Evolutionary conservation across 64 coral and sea anemone species (phyloP), one percentile per base, ranked within the genome.

Genomic region (Pocillopora verrucosa): DNA sequence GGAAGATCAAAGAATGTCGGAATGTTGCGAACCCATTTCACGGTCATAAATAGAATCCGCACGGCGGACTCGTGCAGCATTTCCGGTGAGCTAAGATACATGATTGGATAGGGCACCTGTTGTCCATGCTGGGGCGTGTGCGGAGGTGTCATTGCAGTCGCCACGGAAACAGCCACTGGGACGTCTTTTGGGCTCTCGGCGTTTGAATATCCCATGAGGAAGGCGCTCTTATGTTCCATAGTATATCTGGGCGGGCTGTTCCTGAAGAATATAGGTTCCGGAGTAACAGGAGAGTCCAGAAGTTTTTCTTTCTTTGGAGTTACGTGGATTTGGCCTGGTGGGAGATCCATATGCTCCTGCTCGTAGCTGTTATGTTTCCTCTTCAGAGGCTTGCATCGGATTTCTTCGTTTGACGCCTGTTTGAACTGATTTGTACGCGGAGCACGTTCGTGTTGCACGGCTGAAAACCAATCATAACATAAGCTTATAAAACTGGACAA

Each of bases 1-100:
- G 96, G 93, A 36, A 99, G 87, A 60, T 99, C 96, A 57, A 93
- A 88, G 65, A 99, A 99, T 15, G 96, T 99, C 1, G 96, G 96
- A 26, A 99, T 99, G 41, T 99, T 93, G 34, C 94, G 88, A 19
- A 99, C 93, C 96, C 96, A 99, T 88, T 99, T 95, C 16, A 99
- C 94, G 22, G 96, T 95, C 93, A 99, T 95, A 10, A 95, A 95
- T 12, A 99, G 73, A 59, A 99, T 92, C 67, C 96, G 86, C 34
- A 95, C 87, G 5, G 96, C 94, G 56, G 96, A 95, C 62, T 99
- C 96, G 56, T 99, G 88, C 36, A 99, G 75, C 72, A 90, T 90
- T 41, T 99, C 96, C 24, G 90, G 92, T 37, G 88, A 92, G 16
- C 92, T 86, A 77, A 95, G 88, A 76, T 95, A 95, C 17, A 95